Conservation (phyloP, 2,797 vertebrate genomes). For the Nothura maculosa region DNA sequence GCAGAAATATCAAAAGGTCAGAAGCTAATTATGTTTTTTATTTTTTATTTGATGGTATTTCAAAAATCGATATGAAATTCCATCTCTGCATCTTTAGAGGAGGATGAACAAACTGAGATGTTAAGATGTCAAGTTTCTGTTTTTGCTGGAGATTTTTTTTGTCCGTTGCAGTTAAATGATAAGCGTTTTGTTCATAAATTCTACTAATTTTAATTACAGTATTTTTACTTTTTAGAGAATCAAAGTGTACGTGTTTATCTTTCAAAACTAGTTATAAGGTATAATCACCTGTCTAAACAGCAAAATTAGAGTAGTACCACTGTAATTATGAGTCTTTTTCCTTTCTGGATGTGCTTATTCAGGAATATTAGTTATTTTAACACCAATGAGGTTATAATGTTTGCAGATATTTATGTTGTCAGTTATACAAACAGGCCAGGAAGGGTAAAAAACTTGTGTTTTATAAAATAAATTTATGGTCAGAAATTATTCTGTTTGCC, state of each 20-base stretch:
- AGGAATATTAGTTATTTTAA: not conserved
- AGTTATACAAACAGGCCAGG: not conserved
- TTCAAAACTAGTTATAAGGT: not conserved
- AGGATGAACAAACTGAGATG: not conserved
- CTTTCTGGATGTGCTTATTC: not conserved
- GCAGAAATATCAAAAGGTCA: conserved; percentile 92
- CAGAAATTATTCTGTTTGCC: not conserved
- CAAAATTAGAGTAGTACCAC: not conserved
- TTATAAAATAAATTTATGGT: not conserved
- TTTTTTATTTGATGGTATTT: not conserved
- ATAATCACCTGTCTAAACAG: not conserved
- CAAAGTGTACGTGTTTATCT: not conserved
- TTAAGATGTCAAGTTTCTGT: not conserved
- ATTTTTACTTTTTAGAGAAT: not conserved
- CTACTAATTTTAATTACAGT: not conserved
- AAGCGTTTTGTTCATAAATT: not conserved
- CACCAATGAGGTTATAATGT: not conserved
- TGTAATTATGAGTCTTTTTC: not conserved
- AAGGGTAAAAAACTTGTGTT: not conserved
- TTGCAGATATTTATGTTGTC: too few species aligned
- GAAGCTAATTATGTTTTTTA: not conserved
- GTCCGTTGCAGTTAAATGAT: too few species aligned
- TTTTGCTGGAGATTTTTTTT: not conserved
- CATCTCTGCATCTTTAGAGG: not conserved
- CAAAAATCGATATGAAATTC: not conserved